Conservation (phyloP, 2,888 invertebrate species). For the Melipona beecheii region DNA sequence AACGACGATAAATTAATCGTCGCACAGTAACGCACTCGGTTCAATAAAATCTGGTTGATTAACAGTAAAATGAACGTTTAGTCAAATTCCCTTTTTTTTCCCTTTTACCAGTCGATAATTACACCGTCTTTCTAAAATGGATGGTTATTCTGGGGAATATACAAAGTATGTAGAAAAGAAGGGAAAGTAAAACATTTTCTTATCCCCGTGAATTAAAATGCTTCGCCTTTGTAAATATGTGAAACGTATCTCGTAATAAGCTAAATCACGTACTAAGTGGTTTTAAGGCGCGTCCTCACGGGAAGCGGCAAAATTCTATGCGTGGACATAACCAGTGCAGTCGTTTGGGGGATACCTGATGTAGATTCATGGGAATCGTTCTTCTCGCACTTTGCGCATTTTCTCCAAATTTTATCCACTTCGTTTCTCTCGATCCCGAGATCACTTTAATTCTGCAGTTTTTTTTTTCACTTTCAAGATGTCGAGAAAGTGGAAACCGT, state of each 20-base stretch:
- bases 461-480: no score
- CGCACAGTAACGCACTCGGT: slow-evolving; percentile 54
- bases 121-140: slow-evolving; percentile 62
- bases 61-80: slow-evolving; percentile 71
- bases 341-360: slow-evolving; percentile 17
- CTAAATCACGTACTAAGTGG: slow-evolving; percentile 64
- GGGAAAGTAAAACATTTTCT: slow-evolving; percentile 71
- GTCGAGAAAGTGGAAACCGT: no score
- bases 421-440: background rate
- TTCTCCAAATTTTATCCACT: background rate
- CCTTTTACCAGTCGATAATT: slow-evolving; percentile 65
- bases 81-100: slow-evolving; percentile 58
- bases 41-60: slow-evolving; percentile 74
- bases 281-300: slow-evolving; percentile 59
- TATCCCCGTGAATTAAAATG: slow-evolving; percentile 48
- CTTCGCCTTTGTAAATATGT: slow-evolving; percentile 68
- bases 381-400: background rate
- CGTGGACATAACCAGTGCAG: slow-evolving; percentile 52
- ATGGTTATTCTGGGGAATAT: slow-evolving; percentile 65
- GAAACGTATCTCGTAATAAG: slow-evolving; percentile 70
- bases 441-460: no score
- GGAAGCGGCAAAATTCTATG: slow-evolving; percentile 39
- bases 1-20: slow-evolving; percentile 32
- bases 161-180: slow-evolving; percentile 78
- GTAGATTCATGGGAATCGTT: slow-evolving; percentile 4